Percentiles rank a stretch among this genome's conserved stretches.
These are phyloP conservation scores for Oryzias celebensis DNA, from an alignment of 2,113 vertebrate species.

Conservation along the genomic window DNA sequence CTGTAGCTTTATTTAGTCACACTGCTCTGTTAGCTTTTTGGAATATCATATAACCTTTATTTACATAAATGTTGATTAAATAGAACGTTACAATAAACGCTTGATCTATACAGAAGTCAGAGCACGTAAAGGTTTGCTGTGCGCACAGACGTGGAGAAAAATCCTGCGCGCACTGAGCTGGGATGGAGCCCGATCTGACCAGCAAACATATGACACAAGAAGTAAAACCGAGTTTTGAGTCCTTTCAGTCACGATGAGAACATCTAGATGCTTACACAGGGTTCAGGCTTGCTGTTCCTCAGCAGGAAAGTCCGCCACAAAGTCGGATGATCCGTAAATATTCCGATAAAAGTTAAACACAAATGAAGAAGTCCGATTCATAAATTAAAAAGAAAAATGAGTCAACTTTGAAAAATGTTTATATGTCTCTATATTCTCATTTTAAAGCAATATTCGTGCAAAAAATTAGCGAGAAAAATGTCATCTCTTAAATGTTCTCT, in stretches of 20 bases:
- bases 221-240: conserved; percentile 11
- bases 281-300: conserved; percentile 63
- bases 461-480: conserved; percentile 70
- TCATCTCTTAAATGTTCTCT: conserved; percentile 38
- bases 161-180: no score
- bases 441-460: conserved; percentile 75
- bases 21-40: conserved; percentile 50
- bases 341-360: conserved; percentile 41
- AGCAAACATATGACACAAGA: not conserved
- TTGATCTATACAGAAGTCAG: conserved; percentile 77
- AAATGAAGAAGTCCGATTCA: conserved; percentile 68
- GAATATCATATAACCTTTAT: conserved; percentile 84
- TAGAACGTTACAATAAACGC: conserved; percentile 84
- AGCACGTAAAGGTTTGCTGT: conserved; percentile 34
- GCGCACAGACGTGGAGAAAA: conserved; percentile 26
- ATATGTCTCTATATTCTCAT: conserved; percentile 59
- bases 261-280: conserved; percentile 48
- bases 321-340: conserved; percentile 46
- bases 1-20: conserved; percentile 20
- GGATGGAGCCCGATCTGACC: conserved; percentile 5
- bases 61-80: conserved; percentile 85
- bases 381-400: conserved; percentile 72
- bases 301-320: conserved; percentile 38
- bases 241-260: not conserved
- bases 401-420: conserved; percentile 60